These are phyloP conservation scores for Poecilia picta DNA, from an alignment of 2,797 vertebrate species.

Conservation along the genomic window DNA sequence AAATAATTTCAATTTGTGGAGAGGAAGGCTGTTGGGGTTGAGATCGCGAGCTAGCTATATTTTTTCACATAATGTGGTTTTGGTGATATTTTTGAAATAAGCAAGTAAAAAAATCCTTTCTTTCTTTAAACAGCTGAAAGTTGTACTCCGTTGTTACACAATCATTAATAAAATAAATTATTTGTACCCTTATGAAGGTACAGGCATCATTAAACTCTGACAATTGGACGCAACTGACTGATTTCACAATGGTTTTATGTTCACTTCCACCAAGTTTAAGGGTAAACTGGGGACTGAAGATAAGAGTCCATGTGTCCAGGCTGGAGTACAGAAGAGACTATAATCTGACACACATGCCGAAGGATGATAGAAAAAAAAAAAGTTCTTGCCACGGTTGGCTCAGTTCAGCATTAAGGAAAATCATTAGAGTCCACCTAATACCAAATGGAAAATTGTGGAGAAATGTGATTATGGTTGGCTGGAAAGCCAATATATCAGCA, in stretches of 20 bases:
- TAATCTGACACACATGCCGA: slow-evolving; percentile 36
- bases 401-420: slow-evolving; percentile 53
- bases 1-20: not conserved
- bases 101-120: not conserved
- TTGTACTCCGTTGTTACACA: not conserved
- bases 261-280: slow-evolving; percentile 21
- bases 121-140: not conserved
- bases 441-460: slow-evolving; percentile 55
- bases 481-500: slow-evolving; percentile 51
- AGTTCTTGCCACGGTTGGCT: slow-evolving; percentile 39
- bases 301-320: slow-evolving; percentile 10
- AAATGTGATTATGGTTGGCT: slow-evolving; percentile 56
- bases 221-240: slow-evolving; percentile 15
- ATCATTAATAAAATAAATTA: not conserved
- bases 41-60: not conserved
- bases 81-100: not conserved
- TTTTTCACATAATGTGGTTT: not conserved
- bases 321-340: slow-evolving; percentile 15
- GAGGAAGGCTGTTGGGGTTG: not conserved
- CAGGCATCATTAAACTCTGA: slow-evolving; percentile 3
- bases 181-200: not conserved
- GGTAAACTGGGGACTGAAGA: slow-evolving; percentile 17
- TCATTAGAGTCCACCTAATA: slow-evolving; percentile 54
- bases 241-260: not conserved
- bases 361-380: slow-evolving; percentile 38